A percentile compares a stretch with the other conserved stretches of the same genome.
These are phyloP conservation scores for Rhamnusium bicolor DNA, from an alignment of 2,888 invertebrate species.

Conservation along the genomic window DNA sequence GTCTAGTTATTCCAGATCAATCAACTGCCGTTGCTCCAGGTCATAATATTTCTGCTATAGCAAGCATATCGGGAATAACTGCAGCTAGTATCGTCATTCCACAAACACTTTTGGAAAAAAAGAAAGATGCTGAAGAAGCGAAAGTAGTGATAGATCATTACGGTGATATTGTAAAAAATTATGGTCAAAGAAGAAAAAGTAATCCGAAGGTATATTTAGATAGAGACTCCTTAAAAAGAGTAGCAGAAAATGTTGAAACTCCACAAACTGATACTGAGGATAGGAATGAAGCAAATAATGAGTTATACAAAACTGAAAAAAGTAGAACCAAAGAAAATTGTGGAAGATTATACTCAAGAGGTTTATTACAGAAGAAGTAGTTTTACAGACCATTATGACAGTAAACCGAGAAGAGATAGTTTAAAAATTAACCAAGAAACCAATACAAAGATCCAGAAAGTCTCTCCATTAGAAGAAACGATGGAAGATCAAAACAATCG, in stretches of 20 bases:
- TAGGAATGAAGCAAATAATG: conserved; percentile 17
- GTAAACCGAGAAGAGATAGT: conserved; percentile 19
- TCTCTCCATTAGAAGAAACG: neutral
- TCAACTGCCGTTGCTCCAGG: conserved; percentile 43
- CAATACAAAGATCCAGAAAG: neutral
- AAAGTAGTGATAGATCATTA: conserved; percentile 85
- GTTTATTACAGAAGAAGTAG: conserved; percentile 38
- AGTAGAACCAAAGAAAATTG: conserved; percentile 9
- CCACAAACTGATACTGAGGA: conserved; percentile 32
- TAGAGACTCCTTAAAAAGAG: conserved; percentile 63
- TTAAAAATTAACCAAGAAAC: neutral
- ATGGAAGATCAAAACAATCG: neutral
- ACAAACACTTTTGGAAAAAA: conserved; percentile 64
- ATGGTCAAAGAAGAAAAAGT: conserved; percentile 70
- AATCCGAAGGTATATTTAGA: conserved; percentile 55
- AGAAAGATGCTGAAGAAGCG: conserved; percentile 76
- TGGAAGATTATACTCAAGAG: conserved; percentile 17
- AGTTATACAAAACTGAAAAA: conserved; percentile 29
- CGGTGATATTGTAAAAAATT: conserved; percentile 84
- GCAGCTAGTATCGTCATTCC: conserved; percentile 66
- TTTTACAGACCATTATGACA: conserved; percentile 45
- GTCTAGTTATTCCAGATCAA: conserved; percentile 27
- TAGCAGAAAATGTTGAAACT: conserved; percentile 61
- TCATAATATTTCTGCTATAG: conserved; percentile 59
- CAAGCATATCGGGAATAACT: conserved; percentile 63